phyloP scores from a whole-genome alignment of 2,888 invertebrate species.

The Bimastos eiseni region DNA sequence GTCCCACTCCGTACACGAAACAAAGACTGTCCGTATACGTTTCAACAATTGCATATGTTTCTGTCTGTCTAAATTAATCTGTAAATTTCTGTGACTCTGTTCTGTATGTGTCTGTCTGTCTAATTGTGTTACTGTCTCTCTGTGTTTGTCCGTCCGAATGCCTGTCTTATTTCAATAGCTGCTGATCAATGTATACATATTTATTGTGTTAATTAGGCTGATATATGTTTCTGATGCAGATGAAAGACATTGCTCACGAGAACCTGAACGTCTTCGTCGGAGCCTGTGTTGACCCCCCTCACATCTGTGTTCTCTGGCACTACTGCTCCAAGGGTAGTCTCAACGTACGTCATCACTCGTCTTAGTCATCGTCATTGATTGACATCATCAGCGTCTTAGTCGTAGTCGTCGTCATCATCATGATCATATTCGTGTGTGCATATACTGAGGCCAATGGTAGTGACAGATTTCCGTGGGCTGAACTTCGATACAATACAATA shows the following conservation, averaged over 20 bases:
- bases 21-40: too few species aligned
- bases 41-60: too few species aligned
- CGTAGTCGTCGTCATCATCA: background rate
- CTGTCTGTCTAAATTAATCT: background rate
- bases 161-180: background rate
- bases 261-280: slow-evolving; percentile 83
- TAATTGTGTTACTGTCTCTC: background rate
- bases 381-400: background rate
- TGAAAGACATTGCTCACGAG: slow-evolving; percentile 81
- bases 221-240: slow-evolving; percentile 66
- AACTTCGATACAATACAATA: too few species aligned
- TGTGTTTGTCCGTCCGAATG: background rate
- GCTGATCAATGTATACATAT: background rate
- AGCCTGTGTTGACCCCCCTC: slow-evolving; percentile 78
- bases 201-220: background rate
- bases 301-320: slow-evolving; percentile 75
- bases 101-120: background rate
- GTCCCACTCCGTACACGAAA: too few species aligned
- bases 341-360: slow-evolving; percentile 43
- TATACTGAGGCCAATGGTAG: too few species aligned
- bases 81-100: background rate
- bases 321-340: slow-evolving; percentile 83
- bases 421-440: background rate
- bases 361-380: background rate
- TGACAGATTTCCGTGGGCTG: too few species aligned